Conservation (phyloP, 2,113 vertebrate species). For the Ahaetulla prasina region DNA sequence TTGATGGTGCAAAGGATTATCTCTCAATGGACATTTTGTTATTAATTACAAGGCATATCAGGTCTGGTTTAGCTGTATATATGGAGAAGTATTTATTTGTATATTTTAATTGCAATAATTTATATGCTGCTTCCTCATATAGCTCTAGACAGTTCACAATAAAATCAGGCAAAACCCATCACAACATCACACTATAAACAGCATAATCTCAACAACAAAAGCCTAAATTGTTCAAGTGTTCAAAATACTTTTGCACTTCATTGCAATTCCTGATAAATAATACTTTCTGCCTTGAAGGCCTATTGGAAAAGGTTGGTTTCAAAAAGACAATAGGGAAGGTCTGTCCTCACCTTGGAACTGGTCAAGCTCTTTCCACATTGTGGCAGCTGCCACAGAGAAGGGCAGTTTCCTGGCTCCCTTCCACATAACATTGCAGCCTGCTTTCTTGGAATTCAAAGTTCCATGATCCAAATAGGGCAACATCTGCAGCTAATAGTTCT, state of each 20-base stretch:
- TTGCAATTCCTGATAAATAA: not conserved
- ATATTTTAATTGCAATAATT: not conserved
- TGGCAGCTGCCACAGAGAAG: not conserved
- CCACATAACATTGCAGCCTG: not conserved
- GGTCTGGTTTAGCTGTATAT: not conserved
- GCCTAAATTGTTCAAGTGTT: not conserved
- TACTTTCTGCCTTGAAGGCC: not conserved
- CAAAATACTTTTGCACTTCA: not conserved
- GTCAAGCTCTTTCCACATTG: not conserved
- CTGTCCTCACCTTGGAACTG: not conserved
- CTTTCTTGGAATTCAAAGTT: conserved; percentile 10
- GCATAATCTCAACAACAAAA: not conserved
- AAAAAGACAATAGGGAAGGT: not conserved
- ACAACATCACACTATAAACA: not conserved
- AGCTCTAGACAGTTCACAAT: not conserved
- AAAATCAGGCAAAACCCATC: not conserved
- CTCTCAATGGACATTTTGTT: not conserved
- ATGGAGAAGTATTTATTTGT: not conserved
- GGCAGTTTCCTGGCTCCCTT: not conserved
- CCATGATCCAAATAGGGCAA: conserved; percentile 39
- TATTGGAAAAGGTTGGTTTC: not conserved
- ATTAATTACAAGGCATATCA: not conserved
- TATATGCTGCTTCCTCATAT: not conserved
- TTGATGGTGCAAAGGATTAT: not conserved
- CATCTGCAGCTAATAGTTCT: conserved; percentile 24